Evolutionary conservation across 2,113 vertebrate species (phyloP).

Genomic region (Channa argus): DNA sequence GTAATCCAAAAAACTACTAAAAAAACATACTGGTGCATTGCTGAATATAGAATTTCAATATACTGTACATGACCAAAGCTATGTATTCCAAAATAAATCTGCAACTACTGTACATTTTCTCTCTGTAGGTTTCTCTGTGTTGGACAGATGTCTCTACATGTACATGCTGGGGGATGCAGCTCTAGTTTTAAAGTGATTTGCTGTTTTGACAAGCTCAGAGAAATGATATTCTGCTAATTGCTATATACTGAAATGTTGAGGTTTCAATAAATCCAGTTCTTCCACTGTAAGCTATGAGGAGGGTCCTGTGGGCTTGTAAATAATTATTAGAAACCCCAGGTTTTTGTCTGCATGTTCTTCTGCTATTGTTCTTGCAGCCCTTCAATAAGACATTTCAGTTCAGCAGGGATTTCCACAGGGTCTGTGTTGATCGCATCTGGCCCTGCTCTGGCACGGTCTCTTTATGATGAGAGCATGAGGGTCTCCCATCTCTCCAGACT

Average conservation of each 20-base stretch:
- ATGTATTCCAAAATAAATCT: neutral
- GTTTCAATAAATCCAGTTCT: constrained; percentile 18
- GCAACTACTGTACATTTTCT: neutral
- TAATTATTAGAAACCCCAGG: constrained; percentile 37
- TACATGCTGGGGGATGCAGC: neutral
- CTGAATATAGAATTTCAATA: too few species aligned
- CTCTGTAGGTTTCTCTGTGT: neutral
- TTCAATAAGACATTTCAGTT: constrained; percentile 66
- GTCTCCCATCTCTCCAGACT: constrained; percentile 75
- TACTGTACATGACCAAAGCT: too few species aligned
- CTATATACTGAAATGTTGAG: neutral
- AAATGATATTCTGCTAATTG: neutral
- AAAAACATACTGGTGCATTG: too few species aligned
- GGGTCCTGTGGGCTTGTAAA: constrained; percentile 51
- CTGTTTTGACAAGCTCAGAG: neutral
- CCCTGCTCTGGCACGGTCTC: constrained; percentile 64
- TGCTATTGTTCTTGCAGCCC: constrained; percentile 60
- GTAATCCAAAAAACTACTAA: too few species aligned
- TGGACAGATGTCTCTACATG: neutral
- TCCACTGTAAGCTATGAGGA: constrained; percentile 16
- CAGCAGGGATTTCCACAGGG: constrained; percentile 73
- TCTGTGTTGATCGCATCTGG: constrained; percentile 80
- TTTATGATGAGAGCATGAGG: constrained; percentile 78
- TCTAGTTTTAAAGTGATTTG: constrained; percentile 1
- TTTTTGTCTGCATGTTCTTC: constrained; percentile 47